phyloP scores from a whole-genome alignment of 2,113 vertebrate genomes.

The Megaceryle maxima region DNA sequence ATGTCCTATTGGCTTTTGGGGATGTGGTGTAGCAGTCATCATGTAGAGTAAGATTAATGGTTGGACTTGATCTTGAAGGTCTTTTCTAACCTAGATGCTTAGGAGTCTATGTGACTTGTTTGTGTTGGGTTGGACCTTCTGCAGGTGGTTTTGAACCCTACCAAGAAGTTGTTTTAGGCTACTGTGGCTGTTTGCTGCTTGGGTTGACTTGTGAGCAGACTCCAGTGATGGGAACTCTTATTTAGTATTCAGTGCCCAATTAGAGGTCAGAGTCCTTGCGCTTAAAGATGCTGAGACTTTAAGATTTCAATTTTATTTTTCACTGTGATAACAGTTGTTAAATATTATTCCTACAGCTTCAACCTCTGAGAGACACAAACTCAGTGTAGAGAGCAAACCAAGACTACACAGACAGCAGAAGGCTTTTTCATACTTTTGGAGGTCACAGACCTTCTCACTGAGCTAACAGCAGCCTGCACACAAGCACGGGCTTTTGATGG shows the following conservation, averaged over 20 bases:
- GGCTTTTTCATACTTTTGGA: not conserved
- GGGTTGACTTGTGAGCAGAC: not conserved
- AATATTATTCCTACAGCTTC: not conserved
- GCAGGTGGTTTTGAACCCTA: not conserved
- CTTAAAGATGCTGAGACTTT: not conserved
- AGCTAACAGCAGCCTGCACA: not conserved
- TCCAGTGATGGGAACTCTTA: fast-evolving
- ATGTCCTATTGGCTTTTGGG: not conserved
- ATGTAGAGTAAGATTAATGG: no score
- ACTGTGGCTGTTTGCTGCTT: fast-evolving
- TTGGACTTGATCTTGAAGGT: no score
- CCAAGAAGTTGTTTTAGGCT: not conserved
- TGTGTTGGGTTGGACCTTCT: not conserved
- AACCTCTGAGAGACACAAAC: not conserved
- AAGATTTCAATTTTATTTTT: not conserved
- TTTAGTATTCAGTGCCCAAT: not conserved
- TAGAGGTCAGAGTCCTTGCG: not conserved
- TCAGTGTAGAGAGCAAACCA: not conserved
- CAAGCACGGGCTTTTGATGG: not conserved
- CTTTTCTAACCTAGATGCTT: no score
- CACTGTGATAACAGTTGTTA: not conserved
- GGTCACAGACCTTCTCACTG: not conserved
- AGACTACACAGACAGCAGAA: not conserved
- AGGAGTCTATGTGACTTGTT: no score
- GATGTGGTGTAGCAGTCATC: no score